Conservation (phyloP, 2,113 vertebrate species). For the Rhadina sibilatrix region DNA sequence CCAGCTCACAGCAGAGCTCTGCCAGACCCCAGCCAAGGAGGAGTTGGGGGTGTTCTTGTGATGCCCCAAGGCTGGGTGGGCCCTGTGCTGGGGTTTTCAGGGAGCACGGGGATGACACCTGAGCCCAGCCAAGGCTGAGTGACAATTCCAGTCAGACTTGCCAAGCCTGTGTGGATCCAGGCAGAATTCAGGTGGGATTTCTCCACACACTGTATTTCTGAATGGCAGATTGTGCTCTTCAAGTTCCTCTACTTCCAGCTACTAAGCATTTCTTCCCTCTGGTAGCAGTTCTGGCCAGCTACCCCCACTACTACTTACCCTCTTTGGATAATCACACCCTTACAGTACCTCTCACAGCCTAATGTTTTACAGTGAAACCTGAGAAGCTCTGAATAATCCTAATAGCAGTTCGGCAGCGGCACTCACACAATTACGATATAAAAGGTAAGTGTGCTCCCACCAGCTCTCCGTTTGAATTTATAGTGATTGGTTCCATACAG, state of each 20-base stretch:
- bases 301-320: neutral
- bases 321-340: slow-evolving; percentile 62
- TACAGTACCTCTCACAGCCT: slow-evolving; percentile 47
- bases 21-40: neutral
- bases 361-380: slow-evolving; percentile 52
- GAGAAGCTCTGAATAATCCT: slow-evolving; percentile 61
- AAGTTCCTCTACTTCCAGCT: neutral
- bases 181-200: neutral
- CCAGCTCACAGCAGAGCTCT: neutral
- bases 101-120: neutral
- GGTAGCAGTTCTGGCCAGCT: neutral
- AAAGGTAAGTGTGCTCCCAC: slow-evolving; percentile 55
- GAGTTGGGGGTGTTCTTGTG: rapidly evolving
- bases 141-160: neutral
- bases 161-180: neutral
- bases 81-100: rapidly evolving
- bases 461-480: slow-evolving; percentile 51
- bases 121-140: rapidly evolving
- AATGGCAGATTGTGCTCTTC: neutral
- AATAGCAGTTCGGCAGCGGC: slow-evolving; percentile 11
- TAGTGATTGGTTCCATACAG: slow-evolving; percentile 44
- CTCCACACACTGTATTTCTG: neutral
- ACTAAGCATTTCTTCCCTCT: neutral
- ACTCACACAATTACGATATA: slow-evolving; percentile 31
- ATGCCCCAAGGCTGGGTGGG: rapidly evolving